Evolutionary conservation across 2,888 invertebrate species (phyloP).

Genomic region (Trissonchulus latispiculum): DNA sequence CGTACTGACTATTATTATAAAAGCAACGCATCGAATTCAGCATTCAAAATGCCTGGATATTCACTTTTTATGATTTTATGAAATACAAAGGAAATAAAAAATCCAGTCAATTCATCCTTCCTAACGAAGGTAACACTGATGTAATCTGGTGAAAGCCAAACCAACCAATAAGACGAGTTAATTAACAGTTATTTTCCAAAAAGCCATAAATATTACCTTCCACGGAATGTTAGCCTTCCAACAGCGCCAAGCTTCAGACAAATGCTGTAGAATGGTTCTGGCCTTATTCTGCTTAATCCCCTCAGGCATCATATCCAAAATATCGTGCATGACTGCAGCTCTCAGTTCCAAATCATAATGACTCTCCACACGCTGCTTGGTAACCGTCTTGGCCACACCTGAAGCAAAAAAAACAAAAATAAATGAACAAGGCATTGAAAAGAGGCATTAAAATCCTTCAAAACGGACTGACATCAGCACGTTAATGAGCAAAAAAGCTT

Average conservation of each 20-base stretch:
- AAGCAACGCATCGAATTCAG: too few species aligned
- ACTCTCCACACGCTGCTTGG: conserved; percentile 97
- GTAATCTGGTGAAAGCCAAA: too few species aligned
- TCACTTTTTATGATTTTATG: too few species aligned
- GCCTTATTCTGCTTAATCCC: conserved; percentile 99
- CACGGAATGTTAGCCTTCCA: conserved; percentile 99
- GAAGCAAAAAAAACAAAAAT: neutral
- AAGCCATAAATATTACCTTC: too few species aligned
- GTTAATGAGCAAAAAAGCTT: too few species aligned
- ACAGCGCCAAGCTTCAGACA: conserved; percentile 98
- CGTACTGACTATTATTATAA: too few species aligned
- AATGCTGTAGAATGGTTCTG: conserved; percentile 91
- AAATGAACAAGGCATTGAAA: neutral
- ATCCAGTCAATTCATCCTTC: too few species aligned
- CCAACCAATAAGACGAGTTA: too few species aligned
- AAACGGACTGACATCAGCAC: neutral
- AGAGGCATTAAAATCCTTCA: neutral
- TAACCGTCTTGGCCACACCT: conserved; percentile 92
- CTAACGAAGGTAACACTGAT: too few species aligned
- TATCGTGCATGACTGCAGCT: conserved; percentile 64
- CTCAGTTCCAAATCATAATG: conserved; percentile 97
- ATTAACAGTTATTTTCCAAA: too few species aligned
- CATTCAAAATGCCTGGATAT: too few species aligned
- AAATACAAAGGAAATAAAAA: too few species aligned
- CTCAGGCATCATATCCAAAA: conserved; percentile 99